Evolutionary conservation across 2,113 vertebrate genomes (phyloP), one percentile per base, ranked within the genome.

Genomic region (Dromaius novaehollandiae): DNA sequence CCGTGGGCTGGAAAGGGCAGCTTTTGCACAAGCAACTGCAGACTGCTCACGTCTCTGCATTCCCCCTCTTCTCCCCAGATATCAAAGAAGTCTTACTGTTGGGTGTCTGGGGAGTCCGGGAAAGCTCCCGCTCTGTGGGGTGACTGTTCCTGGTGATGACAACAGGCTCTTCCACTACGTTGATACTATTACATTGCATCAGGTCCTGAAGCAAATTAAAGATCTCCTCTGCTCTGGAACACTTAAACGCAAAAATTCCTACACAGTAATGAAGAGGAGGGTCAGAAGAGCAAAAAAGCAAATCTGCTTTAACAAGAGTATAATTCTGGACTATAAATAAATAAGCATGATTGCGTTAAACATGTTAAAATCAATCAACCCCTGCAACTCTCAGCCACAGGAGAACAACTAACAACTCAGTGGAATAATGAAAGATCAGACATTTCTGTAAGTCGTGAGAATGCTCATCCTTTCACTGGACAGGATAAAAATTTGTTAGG

Each of bases 231-330:
- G 99, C 99, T 92, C 99, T 98, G 64, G 99, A 98, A 95, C 99
- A 99, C 97, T 99, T 99, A 98, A 99, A 99, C 53, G 99, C 99
- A 98, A 99, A 99, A 96, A 99, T 99, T 90, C 99, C 99, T 99
- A 95, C 46, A 65, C 20, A 46, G 94, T 75, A 75, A 48, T 3
- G 12, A 65, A 95, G 89, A 82, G 55, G 64, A 75, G 40, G 25
- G 79, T 77, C 14, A 82, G 63, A 50, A 42, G 19, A n/a, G 48
- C 66, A 18, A 44, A 66, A 50, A 30, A 9, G 8, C 0, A 4
- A 60, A 34, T 13, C 44, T 36, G 76, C 36, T 90, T 51, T 68
- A 48, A 36, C 38, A 20, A 19, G 40, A 68, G 18, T 0, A 1
- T 0, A n/a, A 8, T 11, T 61, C 10, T 44, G 2, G 1, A 7